Base-by-base conservation (phyloP, 1,140 invertebrate species). In the Gonatopus flavifemur region DNA sequence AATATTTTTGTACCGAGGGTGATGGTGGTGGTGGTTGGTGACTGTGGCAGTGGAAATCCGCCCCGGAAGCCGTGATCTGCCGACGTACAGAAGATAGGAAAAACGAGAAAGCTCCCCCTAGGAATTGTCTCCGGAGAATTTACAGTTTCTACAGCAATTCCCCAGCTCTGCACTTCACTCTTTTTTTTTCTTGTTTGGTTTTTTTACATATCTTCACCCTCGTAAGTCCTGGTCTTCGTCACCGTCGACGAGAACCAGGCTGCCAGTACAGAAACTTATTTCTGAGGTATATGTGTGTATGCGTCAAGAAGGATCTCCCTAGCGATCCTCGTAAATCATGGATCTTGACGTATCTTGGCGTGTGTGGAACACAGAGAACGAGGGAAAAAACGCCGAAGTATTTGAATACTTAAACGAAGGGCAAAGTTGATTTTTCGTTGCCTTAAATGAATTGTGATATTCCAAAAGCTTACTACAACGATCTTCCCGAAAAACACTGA, bases 251-350 rank as follows among this genome's bases (percentile, higher is more conserved):
- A 58, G 52, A n/a, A n/a, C n/a, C n/a, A n/a, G n/a, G n/a, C n/a
- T n/a, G 57, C 54, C 35, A 51, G 63, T 61, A 57, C 60, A 60
- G 63, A 70, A 73, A 64, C 68, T 70, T 72, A 66, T 70, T 71
- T 63, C 57, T 54, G 46, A 55, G 60, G 55, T 49, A n/a, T n/a
- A n/a, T n/a, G n/a, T n/a, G n/a, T n/a, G n/a, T n/a, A n/a, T 49
- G 49, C 3, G 16, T 13, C 28, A 24, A 19, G 28, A 16, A 47
- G 31, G 2, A 1, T 35, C 31, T 36, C 32, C 18, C 35, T 28
- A 4, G 41, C 55, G 52, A 53, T 62, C 53, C 64, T 57, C 62
- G 62, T 74, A 71, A 74, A 74, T 72, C 72, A 74, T 74, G 63
- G 66, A 72, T 67, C 60, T 55, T 55, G 62, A 41, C 41, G 39